phyloP scores from a whole-genome alignment of 53 echinoderm and acorn worm species.

The Henricia sp. region DNA sequence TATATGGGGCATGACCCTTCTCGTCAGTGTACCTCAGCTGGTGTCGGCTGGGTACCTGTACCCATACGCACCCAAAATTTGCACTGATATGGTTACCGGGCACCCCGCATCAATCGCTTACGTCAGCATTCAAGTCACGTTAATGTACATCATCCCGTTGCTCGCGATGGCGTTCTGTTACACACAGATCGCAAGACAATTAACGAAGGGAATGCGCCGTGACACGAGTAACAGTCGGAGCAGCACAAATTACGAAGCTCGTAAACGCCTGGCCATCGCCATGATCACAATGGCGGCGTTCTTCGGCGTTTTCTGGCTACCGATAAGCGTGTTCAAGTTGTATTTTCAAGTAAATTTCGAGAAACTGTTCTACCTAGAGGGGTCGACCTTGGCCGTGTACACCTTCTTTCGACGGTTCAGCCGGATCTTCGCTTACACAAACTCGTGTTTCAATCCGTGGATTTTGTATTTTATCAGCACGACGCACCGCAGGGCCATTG shows the following conservation, averaged over 20 bases:
- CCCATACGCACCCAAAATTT: neutral
- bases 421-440: slow-evolving; percentile 60
- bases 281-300: slow-evolving; percentile 64
- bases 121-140: slow-evolving; percentile 27
- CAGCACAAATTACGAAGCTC: slow-evolving; percentile 66
- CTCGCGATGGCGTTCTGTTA: slow-evolving; percentile 60
- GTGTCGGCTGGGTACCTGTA: slow-evolving; percentile 32
- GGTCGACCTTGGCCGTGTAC: neutral
- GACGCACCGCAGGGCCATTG: slow-evolving; percentile 56
- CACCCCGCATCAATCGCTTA: slow-evolving; percentile 21
- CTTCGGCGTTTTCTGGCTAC: slow-evolving; percentile 72
- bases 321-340: slow-evolving; percentile 30
- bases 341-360: slow-evolving; percentile 22
- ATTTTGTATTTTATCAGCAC: slow-evolving; percentile 72
- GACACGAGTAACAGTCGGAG: slow-evolving; percentile 21
- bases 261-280: slow-evolving; percentile 66
- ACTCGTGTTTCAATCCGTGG: slow-evolving; percentile 72
- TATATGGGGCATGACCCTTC: slow-evolving; percentile 71
- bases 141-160: slow-evolving; percentile 56
- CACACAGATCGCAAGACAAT: slow-evolving; percentile 26
- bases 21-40: slow-evolving; percentile 62
- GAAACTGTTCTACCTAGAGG: neutral
- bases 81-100: neutral
- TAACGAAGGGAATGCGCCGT: slow-evolving; percentile 28
- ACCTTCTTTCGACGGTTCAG: slow-evolving; percentile 44